Base-by-base conservation (phyloP, 2,797 vertebrate species). In the Taeniopygia guttata region DNA sequence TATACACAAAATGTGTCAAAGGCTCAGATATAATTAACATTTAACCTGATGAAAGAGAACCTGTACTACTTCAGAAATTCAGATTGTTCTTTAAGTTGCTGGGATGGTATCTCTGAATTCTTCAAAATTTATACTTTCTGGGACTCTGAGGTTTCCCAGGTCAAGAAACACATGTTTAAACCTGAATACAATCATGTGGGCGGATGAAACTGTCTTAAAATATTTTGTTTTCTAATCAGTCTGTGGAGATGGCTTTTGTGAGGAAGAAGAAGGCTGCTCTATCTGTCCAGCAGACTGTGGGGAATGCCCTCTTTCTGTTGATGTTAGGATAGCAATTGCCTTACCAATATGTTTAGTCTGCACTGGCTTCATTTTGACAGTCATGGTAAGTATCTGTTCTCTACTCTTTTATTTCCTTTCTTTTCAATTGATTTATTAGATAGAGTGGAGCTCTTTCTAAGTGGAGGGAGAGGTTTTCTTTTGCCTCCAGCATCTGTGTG, bases 251-350 rank as follows among this genome's bases (percentile, higher is more conserved):
- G 96, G 96, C 10, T 60, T 97, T 64, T 99, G 98, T 89, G 98
- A 98, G 79, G 98, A 97, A 80, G 98, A 97, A 10, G 98, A 98
- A 97, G 91, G 96, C 40, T 99, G 98, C 56, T 98, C 96, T 55
- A 97, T 91, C 4, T 99, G 98, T 86, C 98, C 98, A 2, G 98
- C 97, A 10, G 98, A 98, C 82, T 99, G 98, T 62, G 98, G 98
- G 2, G 98, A 98, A 70, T 98, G 98, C 30, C 98, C 98, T 6
- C 96, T 98, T 94, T 97, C 96, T 43, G 38, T 95, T 13, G 59
- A 96, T 22, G 87, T 96, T 84, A 98, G 96, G 89, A 84, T 98
- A 38, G 97, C 97, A 68, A 98, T 98, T 86, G 92, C 96, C 22
- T 97, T 99, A 70, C 98, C 98, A 1, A 58, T 98, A 78, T 97